Conservation (phyloP, 2,888 invertebrate genomes). For the Agapostemon virescens region DNA sequence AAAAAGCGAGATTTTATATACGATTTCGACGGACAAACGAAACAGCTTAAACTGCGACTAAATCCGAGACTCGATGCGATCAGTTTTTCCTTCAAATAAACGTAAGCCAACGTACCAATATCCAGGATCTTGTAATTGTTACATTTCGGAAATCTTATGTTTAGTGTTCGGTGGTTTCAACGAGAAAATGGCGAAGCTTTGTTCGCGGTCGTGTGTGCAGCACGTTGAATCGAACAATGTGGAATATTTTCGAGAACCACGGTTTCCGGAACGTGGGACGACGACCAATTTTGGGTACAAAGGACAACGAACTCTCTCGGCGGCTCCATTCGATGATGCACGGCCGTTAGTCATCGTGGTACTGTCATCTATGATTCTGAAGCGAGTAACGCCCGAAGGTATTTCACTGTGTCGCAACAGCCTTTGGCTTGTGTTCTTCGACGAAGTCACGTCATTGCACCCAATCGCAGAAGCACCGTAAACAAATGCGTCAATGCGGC, state of each 20-base stretch:
- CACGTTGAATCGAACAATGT: background rate
- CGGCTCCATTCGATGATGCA: constrained; percentile 36
- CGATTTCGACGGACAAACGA: background rate
- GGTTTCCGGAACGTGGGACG: constrained; percentile 30
- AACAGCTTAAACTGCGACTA: too few species aligned
- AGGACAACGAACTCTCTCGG: constrained; percentile 56
- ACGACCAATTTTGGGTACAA: constrained; percentile 18
- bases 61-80: too few species aligned
- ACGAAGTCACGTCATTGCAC: constrained; percentile 34
- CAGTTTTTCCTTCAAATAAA: background rate
- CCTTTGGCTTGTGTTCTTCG: constrained; percentile 28
- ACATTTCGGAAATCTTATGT: background rate
- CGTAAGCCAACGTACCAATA: background rate
- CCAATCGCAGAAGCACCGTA: constrained; percentile 25
- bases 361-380: constrained; percentile 45
- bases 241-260: constrained; percentile 19
- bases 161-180: background rate
- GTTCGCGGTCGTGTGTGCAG: background rate
- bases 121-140: background rate
- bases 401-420: constrained; percentile 36
- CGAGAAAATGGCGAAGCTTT: background rate
- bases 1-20: background rate
- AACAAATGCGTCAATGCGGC: constrained; percentile 27
- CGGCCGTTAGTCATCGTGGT: constrained; percentile 55
- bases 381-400: constrained; percentile 41